Percentiles rank a stretch among this genome's conserved stretches.
phyloP scores from a whole-genome alignment of 2,113 vertebrate species.

The Eurystomus gularis region DNA sequence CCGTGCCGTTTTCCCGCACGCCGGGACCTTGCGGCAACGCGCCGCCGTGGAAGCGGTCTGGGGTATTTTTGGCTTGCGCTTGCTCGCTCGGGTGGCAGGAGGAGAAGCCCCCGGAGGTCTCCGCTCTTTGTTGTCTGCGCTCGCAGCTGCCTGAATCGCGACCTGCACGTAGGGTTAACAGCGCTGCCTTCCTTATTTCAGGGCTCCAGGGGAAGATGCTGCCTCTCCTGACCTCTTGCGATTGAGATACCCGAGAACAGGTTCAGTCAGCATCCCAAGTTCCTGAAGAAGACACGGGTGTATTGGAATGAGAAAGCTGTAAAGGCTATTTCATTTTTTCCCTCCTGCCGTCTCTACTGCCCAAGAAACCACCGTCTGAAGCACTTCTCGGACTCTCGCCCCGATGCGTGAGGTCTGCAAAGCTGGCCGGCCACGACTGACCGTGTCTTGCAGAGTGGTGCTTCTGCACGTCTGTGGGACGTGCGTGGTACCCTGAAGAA shows the following conservation, averaged over 20 bases:
- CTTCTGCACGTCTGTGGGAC: background rate
- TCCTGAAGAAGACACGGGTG: constrained; percentile 25
- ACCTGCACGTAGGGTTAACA: constrained; percentile 40
- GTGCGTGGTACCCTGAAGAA: background rate
- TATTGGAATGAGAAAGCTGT: constrained; percentile 43
- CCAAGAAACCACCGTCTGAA: background rate
- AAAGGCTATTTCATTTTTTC: background rate
- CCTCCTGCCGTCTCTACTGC: background rate
- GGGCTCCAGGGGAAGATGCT: constrained; percentile 62
- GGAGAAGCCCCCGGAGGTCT: background rate
- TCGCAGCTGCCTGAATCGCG: background rate
- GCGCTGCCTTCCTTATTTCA: constrained; percentile 62
- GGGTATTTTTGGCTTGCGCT: background rate
- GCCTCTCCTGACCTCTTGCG: constrained; percentile 54
- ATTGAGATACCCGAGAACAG: constrained; percentile 52
- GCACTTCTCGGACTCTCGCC: background rate
- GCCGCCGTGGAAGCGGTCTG: no score
- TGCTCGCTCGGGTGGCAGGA: background rate
- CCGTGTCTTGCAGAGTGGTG: background rate
- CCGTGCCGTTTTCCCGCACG: no score
- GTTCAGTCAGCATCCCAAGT: constrained; percentile 46
- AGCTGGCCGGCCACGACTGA: background rate
- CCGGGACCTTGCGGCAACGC: no score
- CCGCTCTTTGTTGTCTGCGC: constrained; percentile 25
- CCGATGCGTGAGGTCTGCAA: constrained; percentile 22